Evolutionary conservation across 2,888 invertebrate species (phyloP).

Genomic region (Cantharis rufa): DNA sequence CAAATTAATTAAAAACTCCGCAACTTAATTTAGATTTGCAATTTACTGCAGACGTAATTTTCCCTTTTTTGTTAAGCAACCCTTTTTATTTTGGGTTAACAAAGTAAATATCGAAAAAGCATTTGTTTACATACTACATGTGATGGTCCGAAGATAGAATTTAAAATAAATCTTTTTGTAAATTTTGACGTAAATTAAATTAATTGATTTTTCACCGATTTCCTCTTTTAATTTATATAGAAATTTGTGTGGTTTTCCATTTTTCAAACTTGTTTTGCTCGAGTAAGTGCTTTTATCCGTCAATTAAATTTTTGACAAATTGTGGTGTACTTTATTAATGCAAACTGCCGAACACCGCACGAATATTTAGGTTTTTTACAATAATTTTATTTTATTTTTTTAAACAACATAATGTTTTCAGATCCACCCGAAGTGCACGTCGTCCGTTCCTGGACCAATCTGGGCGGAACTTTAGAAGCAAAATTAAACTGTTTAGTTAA

Average conservation of each 20-base stretch:
- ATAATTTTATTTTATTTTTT: background rate
- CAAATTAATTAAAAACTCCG: background rate
- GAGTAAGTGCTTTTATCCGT: background rate
- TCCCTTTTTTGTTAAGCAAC: background rate
- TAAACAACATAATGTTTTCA: constrained; percentile 41
- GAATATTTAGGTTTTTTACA: background rate
- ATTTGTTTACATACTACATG: background rate
- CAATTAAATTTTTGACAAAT: constrained; percentile 1
- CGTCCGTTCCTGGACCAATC: constrained; percentile 65
- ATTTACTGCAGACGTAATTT: background rate
- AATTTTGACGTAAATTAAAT: constrained; percentile 1
- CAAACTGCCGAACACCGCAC: background rate
- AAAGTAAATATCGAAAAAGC: background rate
- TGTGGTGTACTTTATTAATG: background rate
- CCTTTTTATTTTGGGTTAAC: background rate
- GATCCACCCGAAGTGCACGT: constrained; percentile 69
- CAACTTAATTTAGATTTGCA: constrained; percentile 1
- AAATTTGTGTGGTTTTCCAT: background rate
- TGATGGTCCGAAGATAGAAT: background rate
- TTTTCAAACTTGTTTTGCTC: background rate
- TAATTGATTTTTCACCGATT: background rate
- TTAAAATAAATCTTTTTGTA: background rate
- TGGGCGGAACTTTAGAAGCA: constrained; percentile 65
- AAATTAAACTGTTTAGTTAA: constrained; percentile 66
- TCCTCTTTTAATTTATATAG: background rate